A percentile compares a stretch with the other conserved stretches of the same genome.
Evolutionary conservation across 2,888 invertebrate genomes (phyloP).

Genomic region (Chesias legatella): DNA sequence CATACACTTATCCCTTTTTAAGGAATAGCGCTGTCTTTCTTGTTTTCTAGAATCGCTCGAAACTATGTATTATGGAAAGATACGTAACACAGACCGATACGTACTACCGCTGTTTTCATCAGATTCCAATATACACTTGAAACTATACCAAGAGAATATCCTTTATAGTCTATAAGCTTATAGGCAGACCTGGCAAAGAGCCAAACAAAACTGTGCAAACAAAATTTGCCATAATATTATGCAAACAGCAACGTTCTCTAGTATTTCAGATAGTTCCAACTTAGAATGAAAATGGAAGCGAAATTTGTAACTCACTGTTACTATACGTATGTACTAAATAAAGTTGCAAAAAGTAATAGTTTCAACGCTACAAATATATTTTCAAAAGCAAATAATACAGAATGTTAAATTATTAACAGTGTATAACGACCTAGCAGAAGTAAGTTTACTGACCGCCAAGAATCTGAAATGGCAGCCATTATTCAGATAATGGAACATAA

Average conservation of each 20-base stretch:
- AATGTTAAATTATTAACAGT: too few species aligned
- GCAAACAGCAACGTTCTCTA: conserved; percentile 23
- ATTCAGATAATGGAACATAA: neutral
- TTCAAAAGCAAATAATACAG: too few species aligned
- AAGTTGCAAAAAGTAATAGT: too few species aligned
- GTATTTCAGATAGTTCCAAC: conserved; percentile 12
- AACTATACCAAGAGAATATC: conserved; percentile 10
- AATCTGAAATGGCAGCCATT: neutral
- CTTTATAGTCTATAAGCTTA: conserved; percentile 9
- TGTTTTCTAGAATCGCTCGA: neutral
- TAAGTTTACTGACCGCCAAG: too few species aligned
- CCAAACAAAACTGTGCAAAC: conserved; percentile 22
- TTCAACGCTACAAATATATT: too few species aligned
- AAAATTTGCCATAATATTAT: conserved; percentile 20
- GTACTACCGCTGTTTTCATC: neutral
- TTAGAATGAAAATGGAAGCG: conserved; percentile 13
- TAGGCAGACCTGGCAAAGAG: conserved; percentile 21
- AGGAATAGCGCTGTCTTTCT: neutral
- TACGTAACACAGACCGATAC: neutral
- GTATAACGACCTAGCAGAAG: too few species aligned
- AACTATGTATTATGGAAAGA: conserved; percentile 2
- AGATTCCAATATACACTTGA: conserved; percentile 7
- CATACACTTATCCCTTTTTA: neutral
- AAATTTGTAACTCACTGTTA: conserved; percentile 6
- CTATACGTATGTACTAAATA: too few species aligned